Conservation (phyloP, 2,113 vertebrate species). For the Sarotherodon lohbergeri region DNA sequence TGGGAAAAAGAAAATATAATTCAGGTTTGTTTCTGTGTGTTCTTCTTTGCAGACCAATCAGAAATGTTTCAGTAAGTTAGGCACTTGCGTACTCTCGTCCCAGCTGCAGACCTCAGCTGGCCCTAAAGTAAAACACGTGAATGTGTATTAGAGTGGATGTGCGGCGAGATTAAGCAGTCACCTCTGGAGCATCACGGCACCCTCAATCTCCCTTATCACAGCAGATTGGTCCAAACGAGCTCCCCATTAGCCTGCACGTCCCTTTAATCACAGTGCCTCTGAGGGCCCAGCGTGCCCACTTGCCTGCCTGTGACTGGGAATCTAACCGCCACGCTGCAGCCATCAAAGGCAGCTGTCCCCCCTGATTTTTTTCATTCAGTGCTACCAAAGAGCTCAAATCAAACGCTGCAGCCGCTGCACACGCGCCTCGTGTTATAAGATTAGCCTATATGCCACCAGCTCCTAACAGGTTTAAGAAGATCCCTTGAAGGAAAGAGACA, state of each 20-base stretch:
- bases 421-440: neutral
- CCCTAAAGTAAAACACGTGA: neutral
- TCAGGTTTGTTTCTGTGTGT: neutral
- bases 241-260: slow-evolving; percentile 38
- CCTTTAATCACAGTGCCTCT: slow-evolving; percentile 40
- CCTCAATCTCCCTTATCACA: slow-evolving; percentile 38
- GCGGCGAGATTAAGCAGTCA: slow-evolving; percentile 28
- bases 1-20: neutral
- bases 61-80: neutral
- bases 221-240: slow-evolving; percentile 48
- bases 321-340: neutral
- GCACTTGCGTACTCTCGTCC: neutral
- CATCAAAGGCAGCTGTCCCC: neutral
- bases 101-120: neutral
- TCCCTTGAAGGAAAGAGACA: neutral
- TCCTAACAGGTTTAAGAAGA: neutral
- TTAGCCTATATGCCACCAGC: neutral
- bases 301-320: neutral
- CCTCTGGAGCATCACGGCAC: slow-evolving; percentile 7
- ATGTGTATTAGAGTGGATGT: neutral
- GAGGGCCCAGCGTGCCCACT: neutral
- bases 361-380: neutral
- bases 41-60: neutral
- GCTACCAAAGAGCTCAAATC: slow-evolving; percentile 24
- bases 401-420: neutral